phyloP scores from a whole-genome alignment of 2,888 invertebrate genomes.

The Eucriotettix oculatus region DNA sequence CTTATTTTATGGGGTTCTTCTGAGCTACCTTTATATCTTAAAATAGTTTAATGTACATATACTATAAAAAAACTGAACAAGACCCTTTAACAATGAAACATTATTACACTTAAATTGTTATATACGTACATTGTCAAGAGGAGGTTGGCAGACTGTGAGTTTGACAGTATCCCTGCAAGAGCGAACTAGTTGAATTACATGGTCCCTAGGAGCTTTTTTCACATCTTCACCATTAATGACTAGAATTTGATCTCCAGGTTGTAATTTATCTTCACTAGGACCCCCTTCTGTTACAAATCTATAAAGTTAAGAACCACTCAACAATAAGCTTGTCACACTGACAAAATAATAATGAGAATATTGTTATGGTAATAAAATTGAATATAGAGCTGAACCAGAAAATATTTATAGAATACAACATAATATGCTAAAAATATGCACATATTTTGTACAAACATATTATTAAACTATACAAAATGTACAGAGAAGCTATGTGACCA shows the following conservation, averaged over 20 bases:
- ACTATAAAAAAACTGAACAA: neutral
- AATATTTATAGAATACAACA: too few relatives aligned
- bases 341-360: too few relatives aligned
- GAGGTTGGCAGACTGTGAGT: slow-evolving; percentile 70
- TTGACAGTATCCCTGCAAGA: slow-evolving; percentile 61
- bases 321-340: too few relatives aligned
- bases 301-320: neutral
- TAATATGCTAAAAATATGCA: too few relatives aligned
- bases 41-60: neutral
- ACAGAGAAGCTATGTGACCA: too few relatives aligned
- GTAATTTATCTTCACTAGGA: slow-evolving; percentile 76
- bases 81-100: neutral
- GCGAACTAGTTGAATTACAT: slow-evolving; percentile 74
- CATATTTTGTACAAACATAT: too few relatives aligned
- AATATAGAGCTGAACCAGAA: too few relatives aligned
- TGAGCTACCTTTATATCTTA: too few relatives aligned
- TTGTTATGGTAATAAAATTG: too few relatives aligned
- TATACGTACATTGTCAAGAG: slow-evolving; percentile 40
- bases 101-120: neutral
- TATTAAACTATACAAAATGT: too few relatives aligned
- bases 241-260: slow-evolving; percentile 82
- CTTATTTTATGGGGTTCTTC: too few relatives aligned
- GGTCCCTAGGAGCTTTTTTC: slow-evolving; percentile 65
- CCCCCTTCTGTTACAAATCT: slow-evolving; percentile 73
- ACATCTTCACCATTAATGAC: slow-evolving; percentile 86